phyloP scores from a whole-genome alignment of 53 echinoderm and acorn worm genomes.

The Crossaster papposus region DNA sequence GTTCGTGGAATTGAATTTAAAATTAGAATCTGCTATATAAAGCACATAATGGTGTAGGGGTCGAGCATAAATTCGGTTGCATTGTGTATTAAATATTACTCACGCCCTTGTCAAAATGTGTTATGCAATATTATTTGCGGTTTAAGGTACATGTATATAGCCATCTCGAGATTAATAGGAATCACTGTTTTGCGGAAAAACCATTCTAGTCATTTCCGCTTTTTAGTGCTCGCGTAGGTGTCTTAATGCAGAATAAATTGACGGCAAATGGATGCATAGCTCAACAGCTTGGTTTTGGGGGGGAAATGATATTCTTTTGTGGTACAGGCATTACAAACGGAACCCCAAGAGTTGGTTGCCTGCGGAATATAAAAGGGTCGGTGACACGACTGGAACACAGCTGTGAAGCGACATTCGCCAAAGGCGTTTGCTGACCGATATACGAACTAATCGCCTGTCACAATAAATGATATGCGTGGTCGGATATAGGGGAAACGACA shows the following conservation, averaged over 20 bases:
- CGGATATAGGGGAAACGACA: not conserved
- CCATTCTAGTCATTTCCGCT: not conserved
- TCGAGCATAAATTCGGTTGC: not conserved
- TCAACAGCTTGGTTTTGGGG: not conserved
- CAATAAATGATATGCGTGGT: not conserved
- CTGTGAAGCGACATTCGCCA: not conserved
- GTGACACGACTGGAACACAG: not conserved
- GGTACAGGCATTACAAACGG: not conserved
- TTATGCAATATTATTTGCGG: slow-evolving; percentile 23
- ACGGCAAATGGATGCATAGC: not conserved
- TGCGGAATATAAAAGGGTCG: not conserved
- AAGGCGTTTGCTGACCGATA: not conserved
- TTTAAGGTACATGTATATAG: slow-evolving; percentile 1
- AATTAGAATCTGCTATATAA: not conserved
- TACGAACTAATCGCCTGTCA: not conserved
- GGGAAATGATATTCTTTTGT: not conserved
- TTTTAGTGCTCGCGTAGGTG: not conserved
- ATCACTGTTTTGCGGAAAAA: not conserved
- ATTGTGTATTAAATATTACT: slow-evolving; percentile 2
- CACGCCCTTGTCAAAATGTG: not conserved
- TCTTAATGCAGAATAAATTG: not conserved
- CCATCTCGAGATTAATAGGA: not conserved
- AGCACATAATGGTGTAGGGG: not conserved
- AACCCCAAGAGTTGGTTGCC: not conserved
- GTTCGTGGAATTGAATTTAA: not conserved